Evolutionary conservation across 2,797 vertebrate genomes (phyloP).

Genomic region (Diplodus sargus): DNA sequence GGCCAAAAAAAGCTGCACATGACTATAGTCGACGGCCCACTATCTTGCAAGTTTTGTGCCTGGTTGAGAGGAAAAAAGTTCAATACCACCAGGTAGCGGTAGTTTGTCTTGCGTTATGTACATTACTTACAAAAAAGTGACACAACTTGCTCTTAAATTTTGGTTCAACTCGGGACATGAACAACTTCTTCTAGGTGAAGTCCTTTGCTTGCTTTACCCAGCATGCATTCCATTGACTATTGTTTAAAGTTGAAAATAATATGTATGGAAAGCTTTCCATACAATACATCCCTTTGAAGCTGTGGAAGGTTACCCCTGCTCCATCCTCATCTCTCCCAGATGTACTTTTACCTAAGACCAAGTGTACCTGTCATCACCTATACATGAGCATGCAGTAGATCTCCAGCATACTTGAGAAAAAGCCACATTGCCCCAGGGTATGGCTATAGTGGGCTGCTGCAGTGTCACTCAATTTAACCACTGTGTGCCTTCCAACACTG

Average conservation of each 20-base stretch:
- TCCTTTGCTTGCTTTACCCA: too few species aligned
- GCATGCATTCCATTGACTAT: not conserved
- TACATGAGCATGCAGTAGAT: slow-evolving; percentile 31
- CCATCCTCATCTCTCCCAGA: slow-evolving; percentile 13
- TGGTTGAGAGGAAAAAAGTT: too few species aligned
- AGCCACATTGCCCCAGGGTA: slow-evolving; percentile 32
- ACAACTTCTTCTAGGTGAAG: too few species aligned
- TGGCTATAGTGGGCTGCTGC: slow-evolving; percentile 32
- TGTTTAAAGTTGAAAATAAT: slow-evolving; percentile 7
- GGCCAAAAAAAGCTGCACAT: too few species aligned
- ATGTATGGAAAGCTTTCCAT: not conserved
- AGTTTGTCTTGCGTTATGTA: too few species aligned
- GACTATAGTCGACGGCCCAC: too few species aligned
- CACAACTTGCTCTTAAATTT: too few species aligned
- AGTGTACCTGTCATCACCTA: slow-evolving; percentile 50
- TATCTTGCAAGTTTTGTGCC: too few species aligned
- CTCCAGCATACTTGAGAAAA: slow-evolving; percentile 22
- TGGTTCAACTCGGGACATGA: too few species aligned
- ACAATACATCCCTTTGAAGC: not conserved
- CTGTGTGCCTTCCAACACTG: slow-evolving; percentile 23
- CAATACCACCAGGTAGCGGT: too few species aligned
- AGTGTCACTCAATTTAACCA: slow-evolving; percentile 28
- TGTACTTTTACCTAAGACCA: slow-evolving; percentile 19
- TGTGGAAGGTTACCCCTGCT: slow-evolving; percentile 20
- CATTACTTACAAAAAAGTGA: too few species aligned